Conservation (phyloP, 1,140 invertebrate species). For the Cherax quadricarinatus region DNA sequence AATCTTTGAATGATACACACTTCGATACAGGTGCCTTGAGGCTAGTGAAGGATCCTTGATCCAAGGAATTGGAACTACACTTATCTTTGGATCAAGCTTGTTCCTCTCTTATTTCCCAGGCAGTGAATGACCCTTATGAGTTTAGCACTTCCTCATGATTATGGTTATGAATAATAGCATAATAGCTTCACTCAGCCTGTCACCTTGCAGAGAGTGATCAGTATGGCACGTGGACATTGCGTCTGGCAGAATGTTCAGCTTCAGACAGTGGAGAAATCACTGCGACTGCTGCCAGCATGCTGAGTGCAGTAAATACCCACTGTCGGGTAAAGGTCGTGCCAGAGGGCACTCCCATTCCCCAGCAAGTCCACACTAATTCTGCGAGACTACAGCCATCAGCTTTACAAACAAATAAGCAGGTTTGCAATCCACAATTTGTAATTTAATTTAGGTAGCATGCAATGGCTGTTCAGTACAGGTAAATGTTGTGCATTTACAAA, state of each 20-base stretch:
- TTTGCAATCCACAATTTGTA: background rate
- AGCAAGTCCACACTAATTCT: conserved; percentile 5
- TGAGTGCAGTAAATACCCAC: conserved; percentile 19
- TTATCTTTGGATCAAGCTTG: too few species aligned
- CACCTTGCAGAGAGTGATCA: conserved; percentile 68
- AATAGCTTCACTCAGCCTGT: background rate
- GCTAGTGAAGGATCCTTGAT: too few species aligned
- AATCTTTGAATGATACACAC: too few species aligned
- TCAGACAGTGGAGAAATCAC: conserved; percentile 38
- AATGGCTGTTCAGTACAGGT: too few species aligned
- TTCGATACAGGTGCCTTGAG: too few species aligned
- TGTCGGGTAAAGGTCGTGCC: conserved; percentile 58
- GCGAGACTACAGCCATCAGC: background rate
- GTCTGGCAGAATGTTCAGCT: conserved; percentile 8
- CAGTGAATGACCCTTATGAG: too few species aligned
- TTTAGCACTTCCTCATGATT: background rate
- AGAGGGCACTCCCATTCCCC: conserved; percentile 35
- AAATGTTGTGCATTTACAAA: too few species aligned
- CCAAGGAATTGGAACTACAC: too few species aligned
- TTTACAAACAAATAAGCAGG: background rate
- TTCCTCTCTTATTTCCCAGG: too few species aligned
- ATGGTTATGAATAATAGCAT: background rate
- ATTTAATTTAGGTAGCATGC: too few species aligned
- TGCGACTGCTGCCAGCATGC: conserved; percentile 54
- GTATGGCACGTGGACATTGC: conserved; percentile 71